These are phyloP conservation scores for Aricia artaxerxes DNA, from an alignment of 2,888 invertebrate species.

Conservation along the genomic window DNA sequence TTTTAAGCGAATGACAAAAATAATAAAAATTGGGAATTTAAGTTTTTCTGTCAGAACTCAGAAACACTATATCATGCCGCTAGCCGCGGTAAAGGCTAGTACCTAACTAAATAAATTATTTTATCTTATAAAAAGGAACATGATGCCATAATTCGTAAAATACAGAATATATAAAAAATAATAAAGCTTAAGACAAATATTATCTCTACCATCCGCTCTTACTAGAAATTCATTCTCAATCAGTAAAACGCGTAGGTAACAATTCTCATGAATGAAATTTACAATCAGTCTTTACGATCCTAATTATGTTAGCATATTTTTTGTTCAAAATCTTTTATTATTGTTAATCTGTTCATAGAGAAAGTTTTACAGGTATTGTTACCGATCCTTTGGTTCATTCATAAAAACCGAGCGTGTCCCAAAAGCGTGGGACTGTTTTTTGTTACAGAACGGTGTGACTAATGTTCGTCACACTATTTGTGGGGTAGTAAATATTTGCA, in stretches of 20 bases:
- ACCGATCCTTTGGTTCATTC: conserved; percentile 1
- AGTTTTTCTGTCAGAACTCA: too few relatives aligned
- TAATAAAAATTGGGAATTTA: too few relatives aligned
- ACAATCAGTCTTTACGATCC: background rate
- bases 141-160: too few relatives aligned
- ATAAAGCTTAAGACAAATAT: background rate
- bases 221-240: background rate
- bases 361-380: conserved; percentile 22
- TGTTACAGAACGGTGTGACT: background rate
- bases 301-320: conserved; percentile 16
- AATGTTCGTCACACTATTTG: background rate
- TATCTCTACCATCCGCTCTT: background rate
- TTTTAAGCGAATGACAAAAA: too few relatives aligned
- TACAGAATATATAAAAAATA: too few relatives aligned
- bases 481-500: background rate
- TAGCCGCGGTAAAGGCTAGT: too few relatives aligned
- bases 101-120: too few relatives aligned
- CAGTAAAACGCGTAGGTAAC: background rate
- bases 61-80: too few relatives aligned
- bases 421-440: conserved; percentile 5
- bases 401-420: conserved; percentile 14
- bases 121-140: too few relatives aligned
- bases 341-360: conserved; percentile 12
- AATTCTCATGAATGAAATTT: background rate
- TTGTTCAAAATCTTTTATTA: conserved; percentile 17